Base-by-base conservation (phyloP, 2,113 vertebrate species). In the Pangasianodon gigas region DNA sequence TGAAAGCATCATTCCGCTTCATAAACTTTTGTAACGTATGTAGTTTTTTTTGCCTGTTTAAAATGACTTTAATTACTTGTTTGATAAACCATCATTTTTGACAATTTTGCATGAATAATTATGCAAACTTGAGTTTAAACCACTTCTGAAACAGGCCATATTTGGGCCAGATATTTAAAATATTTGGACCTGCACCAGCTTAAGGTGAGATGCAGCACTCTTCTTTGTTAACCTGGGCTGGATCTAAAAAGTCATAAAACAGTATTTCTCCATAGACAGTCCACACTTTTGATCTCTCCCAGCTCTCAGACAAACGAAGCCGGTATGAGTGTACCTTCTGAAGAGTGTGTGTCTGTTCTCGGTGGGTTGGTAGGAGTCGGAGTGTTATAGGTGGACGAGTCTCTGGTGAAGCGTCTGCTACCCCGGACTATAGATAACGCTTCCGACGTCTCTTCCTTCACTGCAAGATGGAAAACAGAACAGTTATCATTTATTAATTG, bases 361-460 rank as follows among this genome's bases (percentile, higher is more conserved):
- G 94, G 95, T 84, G 96, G 93, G 90, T 97, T 97, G 89, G 96
- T 95, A 80, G 96, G 96, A 81, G 95, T 93, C 87, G 96, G 93
- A 89, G 93, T 94, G 54, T 93, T 91, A 81, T 95, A 96, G 0
- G 94, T 92, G 18, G 95, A 90, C 90, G 95, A 95, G 87, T 97
- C 93, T 89, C 95, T 93, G 91, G 93, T 90, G 93, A 95, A 95
- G 85, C 96, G 95, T 92, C 97, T 97, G 89, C 92, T 90, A 89
- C 86, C 95, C 88, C 95, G 94, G 82, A 93, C 95, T 90, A 93
- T 84, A n/a, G 91, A 91, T 77, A 92, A 80, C 2, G 92, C 91
- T 74, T 96, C 96, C 77, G 93, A 90, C 67, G 93, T 87, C 87
- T 97, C 96, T 92, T 97, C 97, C 95, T 96, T 96, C 87, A 94